Conservation (phyloP, 1,140 invertebrate genomes). For the Drosophila ironensis region DNA sequence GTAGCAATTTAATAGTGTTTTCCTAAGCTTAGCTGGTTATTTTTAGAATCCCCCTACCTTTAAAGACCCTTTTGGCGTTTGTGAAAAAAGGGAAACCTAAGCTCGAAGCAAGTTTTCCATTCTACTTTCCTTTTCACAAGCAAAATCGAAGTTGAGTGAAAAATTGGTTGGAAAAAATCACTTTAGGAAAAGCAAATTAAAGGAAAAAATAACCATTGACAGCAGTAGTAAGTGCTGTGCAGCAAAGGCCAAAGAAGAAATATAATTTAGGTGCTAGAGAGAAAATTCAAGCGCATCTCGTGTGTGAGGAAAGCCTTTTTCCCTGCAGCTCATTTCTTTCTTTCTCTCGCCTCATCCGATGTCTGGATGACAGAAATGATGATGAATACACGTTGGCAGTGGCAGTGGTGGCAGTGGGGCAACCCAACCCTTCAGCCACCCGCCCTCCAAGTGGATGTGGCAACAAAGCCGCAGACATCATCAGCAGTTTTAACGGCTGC, state of each 20-base stretch:
- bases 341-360: slow-evolving; percentile 6
- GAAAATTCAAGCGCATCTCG: slow-evolving; percentile 48
- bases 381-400: slow-evolving; percentile 46
- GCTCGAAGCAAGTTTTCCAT: background rate
- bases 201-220: slow-evolving; percentile 32
- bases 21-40: too few species aligned
- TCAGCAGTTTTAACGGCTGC: slow-evolving; percentile 48
- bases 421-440: slow-evolving; percentile 10
- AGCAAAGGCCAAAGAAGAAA: slow-evolving; percentile 18
- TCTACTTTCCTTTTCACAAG: slow-evolving; percentile 29
- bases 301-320: slow-evolving; percentile 29
- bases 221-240: background rate
- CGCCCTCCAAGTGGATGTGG: slow-evolving; percentile 25
- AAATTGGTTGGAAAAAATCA: slow-evolving; percentile 25
- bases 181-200: slow-evolving; percentile 40
- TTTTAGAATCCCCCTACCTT: too few species aligned
- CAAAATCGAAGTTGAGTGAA: background rate
- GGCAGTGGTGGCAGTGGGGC: background rate
- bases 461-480: slow-evolving; percentile 47
- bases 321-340: background rate
- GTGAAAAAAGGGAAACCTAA: background rate
- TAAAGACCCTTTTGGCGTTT: too few species aligned
- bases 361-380: slow-evolving; percentile 45
- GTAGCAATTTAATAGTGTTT: too few species aligned
- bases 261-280: slow-evolving; percentile 48